These are phyloP conservation scores for Heliangelus exortis DNA, from an alignment of 2,797 vertebrate species.

Conservation along the genomic window DNA sequence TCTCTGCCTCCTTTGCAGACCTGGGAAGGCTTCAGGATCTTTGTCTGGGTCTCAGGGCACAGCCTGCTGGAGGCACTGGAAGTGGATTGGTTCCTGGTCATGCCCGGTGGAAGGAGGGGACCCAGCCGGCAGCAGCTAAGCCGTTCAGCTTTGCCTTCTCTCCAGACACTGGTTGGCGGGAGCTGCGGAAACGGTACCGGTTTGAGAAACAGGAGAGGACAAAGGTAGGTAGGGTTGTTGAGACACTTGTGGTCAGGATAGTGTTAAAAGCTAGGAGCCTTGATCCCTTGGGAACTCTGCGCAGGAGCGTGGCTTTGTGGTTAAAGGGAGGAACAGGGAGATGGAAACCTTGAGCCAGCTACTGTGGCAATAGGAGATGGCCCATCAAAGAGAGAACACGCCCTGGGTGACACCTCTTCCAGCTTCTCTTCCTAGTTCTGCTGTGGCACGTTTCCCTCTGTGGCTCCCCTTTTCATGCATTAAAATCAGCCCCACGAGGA, in stretches of 20 bases:
- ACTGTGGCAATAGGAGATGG: background rate
- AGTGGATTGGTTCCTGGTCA: conserved; percentile 87
- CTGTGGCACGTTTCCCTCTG: background rate
- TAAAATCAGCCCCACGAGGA: background rate
- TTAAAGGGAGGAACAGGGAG: background rate
- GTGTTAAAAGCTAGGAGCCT: background rate
- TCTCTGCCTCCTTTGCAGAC: conserved; percentile 68
- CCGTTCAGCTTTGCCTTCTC: conserved; percentile 96
- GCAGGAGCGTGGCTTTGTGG: rapidly evolving
- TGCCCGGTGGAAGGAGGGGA: conserved; percentile 99
- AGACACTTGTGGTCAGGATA: background rate
- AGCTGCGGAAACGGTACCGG: conserved; percentile 92
- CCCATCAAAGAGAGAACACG: background rate
- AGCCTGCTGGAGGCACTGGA: conserved; percentile 81
- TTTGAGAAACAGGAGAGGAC: conserved; percentile 90
- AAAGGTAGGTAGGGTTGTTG: background rate
- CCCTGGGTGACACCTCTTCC: background rate
- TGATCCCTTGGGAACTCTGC: background rate
- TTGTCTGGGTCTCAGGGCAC: conserved; percentile 81
- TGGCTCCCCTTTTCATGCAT: background rate
- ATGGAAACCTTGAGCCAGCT: background rate
- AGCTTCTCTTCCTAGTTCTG: background rate
- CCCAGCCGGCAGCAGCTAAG: conserved; percentile 99
- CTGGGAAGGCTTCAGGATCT: conserved; percentile 71
- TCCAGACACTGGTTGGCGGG: conserved; percentile 95